Evolutionary conservation across 2,797 vertebrate species (phyloP), one percentile per base, ranked within the genome.

Genomic region (Xenops minutus): DNA sequence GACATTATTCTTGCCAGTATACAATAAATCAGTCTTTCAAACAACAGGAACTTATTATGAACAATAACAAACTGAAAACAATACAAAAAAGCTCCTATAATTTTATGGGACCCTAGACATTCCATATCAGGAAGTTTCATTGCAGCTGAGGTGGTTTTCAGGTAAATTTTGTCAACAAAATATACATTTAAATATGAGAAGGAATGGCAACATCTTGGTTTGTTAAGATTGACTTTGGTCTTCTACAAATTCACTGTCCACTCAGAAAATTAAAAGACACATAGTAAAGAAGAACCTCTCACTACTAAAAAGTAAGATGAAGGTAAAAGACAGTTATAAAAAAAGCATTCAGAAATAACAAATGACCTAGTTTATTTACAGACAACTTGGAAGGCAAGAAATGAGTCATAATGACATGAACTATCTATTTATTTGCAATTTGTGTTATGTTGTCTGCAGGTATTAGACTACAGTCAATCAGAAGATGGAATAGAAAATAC

Each of bases 31-130:
- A 78, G 76, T 84, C 59, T 66, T 92, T 79, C n/a, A 93, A 91
- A 84, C 69, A 94, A 95, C 73, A 88, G 91, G 85, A 95, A 94
- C 69, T 84, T 94, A 71, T 49, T 76, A 88, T 26, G 51, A 92
- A 93, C 55, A 95, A 66, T 90, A 95, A 88, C 76, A 95, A 92
- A 41, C 44, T 79, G 77, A 92, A 94, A 91, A 96, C 82, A 96
- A 85, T 94, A 94, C 48, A 90, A 62, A 62, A 46, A 86, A 39
- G 58, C 68, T 80, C 51, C 78, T 78, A 43, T 30, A 85, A 89
- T 78, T 94, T 92, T 92, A 93, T 51, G 10, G 73, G 51, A 93
- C 54, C 58, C 39, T 48, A 78, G 69, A 75, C 68, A 91, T 69
- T 81, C 23, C 26, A 3, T 14, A 32, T 76, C 89, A 86, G 83